These are phyloP conservation scores for Sinopyrophorus schimmeli DNA, from an alignment of 2,888 invertebrate genomes.

Conservation along the genomic window DNA sequence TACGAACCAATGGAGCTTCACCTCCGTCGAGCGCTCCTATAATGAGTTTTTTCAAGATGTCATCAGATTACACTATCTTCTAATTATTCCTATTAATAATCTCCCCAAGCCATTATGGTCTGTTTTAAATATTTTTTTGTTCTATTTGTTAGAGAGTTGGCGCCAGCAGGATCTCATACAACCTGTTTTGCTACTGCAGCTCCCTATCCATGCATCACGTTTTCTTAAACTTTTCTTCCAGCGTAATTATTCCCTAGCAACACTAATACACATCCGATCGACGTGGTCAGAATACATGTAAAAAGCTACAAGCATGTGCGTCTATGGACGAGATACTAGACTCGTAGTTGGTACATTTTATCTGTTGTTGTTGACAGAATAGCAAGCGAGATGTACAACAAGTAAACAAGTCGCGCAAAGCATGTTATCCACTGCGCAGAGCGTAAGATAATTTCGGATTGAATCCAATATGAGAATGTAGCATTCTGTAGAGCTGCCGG, in stretches of 20 bases:
- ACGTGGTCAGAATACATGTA: no score
- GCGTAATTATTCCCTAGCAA: conserved; percentile 17
- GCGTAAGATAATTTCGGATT: conserved; percentile 4
- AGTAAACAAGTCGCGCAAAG: conserved; percentile 16
- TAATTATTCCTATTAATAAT: conserved; percentile 50
- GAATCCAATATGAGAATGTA: background rate
- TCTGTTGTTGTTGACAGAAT: no score
- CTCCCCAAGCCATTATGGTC: conserved; percentile 39
- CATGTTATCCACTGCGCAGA: conserved; percentile 13
- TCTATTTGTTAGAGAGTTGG: conserved; percentile 42
- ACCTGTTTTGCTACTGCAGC: conserved; percentile 50
- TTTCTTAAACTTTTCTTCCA: conserved; percentile 18
- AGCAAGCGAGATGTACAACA: no score
- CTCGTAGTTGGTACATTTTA: no score
- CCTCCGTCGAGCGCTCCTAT: no score
- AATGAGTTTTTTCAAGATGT: no score
- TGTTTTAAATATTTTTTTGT: conserved; percentile 37
- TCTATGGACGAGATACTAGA: no score
- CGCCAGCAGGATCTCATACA: conserved; percentile 47
- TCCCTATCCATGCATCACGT: conserved; percentile 20
- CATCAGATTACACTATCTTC: conserved; percentile 44
- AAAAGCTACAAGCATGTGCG: no score
- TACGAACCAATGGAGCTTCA: conserved; percentile 37
- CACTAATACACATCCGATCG: no score
- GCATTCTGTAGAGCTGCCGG: no score